Evolutionary conservation across 53 echinoderm and acorn worm species (phyloP).

Genomic region (Astropecten irregularis): DNA sequence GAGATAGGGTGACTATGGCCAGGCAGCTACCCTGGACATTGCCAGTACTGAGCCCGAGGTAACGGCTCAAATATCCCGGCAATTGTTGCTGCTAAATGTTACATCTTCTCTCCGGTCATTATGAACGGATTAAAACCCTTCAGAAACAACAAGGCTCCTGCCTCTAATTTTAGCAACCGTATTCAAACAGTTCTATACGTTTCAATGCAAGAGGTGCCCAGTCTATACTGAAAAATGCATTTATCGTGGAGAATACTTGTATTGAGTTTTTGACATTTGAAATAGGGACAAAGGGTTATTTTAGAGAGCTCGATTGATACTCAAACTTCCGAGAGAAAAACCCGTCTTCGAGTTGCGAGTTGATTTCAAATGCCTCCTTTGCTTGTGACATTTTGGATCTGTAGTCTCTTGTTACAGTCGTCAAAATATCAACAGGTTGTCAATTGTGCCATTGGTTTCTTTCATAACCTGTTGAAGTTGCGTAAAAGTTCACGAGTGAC

Average conservation of each 20-base stretch:
- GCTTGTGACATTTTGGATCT: slow-evolving; percentile 29
- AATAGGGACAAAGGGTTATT: background rate
- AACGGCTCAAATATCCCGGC: background rate
- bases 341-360: background rate
- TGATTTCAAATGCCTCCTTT: slow-evolving; percentile 8
- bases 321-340: background rate
- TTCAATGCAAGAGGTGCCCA: too few species aligned
- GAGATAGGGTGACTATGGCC: slow-evolving; percentile 6
- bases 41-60: background rate
- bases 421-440: slow-evolving; percentile 50
- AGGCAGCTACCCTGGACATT: background rate
- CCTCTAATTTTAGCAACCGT: slow-evolving; percentile 31
- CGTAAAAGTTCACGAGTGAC: slow-evolving; percentile 45
- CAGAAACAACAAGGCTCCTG: background rate
- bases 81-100: slow-evolving; percentile 24
- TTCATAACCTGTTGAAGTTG: slow-evolving; percentile 30
- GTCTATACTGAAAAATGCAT: too few species aligned
- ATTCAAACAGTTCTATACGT: too few species aligned
- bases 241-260: background rate
- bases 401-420: slow-evolving; percentile 39
- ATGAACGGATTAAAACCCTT: slow-evolving; percentile 41
- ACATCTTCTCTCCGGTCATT: slow-evolving; percentile 42
- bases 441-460: background rate
- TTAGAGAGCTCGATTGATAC: background rate
- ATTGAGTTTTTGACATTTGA: slow-evolving; percentile 19